A percentile compares a stretch with the other conserved stretches of the same genome.
Evolutionary conservation across 2,797 vertebrate species (phyloP).

Genomic region (Orestias chungarensis): DNA sequence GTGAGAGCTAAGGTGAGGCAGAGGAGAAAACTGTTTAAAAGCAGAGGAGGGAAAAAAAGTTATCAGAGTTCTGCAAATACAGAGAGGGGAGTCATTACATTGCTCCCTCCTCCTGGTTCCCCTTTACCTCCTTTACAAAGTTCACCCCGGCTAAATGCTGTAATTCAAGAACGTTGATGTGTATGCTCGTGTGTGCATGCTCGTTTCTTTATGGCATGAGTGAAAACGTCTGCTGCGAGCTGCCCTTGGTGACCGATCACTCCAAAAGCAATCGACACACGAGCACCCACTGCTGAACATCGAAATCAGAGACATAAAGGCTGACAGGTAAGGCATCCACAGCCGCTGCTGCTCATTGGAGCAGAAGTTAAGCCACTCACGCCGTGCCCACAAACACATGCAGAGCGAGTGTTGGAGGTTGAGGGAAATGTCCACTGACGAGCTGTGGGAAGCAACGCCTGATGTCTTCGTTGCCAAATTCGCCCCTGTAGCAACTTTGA

Average conservation of each 20-base stretch:
- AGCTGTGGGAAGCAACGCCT: constrained; percentile 77
- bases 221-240: constrained; percentile 64
- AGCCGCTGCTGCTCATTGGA: constrained; percentile 54
- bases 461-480: constrained; percentile 79
- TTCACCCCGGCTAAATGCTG: constrained; percentile 36
- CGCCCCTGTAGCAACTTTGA: constrained; percentile 70
- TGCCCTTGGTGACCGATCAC: constrained; percentile 57
- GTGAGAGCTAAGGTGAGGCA: constrained; percentile 30
- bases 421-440: constrained; percentile 67
- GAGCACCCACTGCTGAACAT: constrained; percentile 42
- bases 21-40: constrained; percentile 7
- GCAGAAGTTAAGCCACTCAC: constrained; percentile 55
- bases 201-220: constrained; percentile 46
- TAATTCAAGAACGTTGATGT: constrained; percentile 35
- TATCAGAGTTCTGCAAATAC: constrained; percentile 21
- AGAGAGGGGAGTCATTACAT: constrained; percentile 20
- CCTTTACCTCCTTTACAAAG: constrained; percentile 33
- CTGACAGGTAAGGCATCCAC: constrained; percentile 41
- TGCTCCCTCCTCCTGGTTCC: constrained; percentile 5
- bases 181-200: constrained; percentile 20
- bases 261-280: constrained; percentile 66
- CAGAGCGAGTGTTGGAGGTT: constrained; percentile 46
- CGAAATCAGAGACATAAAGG: constrained; percentile 56
- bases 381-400: constrained; percentile 28
- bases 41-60: not conserved